Evolutionary conservation across 1,140 invertebrate genomes (phyloP).

Genomic region (Pseudomyrmex pallidus): DNA sequence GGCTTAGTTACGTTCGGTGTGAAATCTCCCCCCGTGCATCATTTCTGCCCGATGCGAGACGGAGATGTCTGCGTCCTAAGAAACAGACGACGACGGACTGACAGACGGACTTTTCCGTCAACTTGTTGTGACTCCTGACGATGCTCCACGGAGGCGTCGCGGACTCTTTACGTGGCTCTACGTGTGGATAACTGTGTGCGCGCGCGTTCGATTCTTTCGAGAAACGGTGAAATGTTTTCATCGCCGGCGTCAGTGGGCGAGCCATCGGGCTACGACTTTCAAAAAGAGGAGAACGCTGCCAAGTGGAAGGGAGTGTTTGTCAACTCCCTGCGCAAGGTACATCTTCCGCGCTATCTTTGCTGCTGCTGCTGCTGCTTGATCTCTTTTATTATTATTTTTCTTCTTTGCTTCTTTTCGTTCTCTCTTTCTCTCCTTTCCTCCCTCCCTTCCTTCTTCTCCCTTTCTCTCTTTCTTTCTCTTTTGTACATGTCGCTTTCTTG

Average conservation of each 20-base stretch:
- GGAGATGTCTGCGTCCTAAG: constrained; percentile 69
- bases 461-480: background rate
- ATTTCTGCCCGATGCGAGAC: constrained; percentile 12
- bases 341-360: constrained; percentile 30
- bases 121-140: constrained; percentile 56
- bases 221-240: constrained; percentile 85
- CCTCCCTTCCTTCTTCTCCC: background rate
- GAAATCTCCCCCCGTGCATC: constrained; percentile 36
- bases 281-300: constrained; percentile 93
- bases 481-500: constrained; percentile 15
- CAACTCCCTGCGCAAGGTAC: constrained; percentile 91
- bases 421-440: background rate
- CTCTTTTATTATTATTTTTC: constrained; percentile 16
- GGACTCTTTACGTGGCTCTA: constrained; percentile 57
- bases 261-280: constrained; percentile 93
- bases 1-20: constrained; percentile 58
- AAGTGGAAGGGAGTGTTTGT: constrained; percentile 96
- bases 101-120: constrained; percentile 68
- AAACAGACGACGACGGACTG: constrained; percentile 65
- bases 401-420: background rate
- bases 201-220: background rate
- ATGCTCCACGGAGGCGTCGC: constrained; percentile 67
- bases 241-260: constrained; percentile 86
- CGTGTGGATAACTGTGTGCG: constrained; percentile 33
- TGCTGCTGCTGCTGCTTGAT: background rate